Base-by-base conservation (phyloP, 92 coral and sea anemone species). In the Muricea muricata region DNA sequence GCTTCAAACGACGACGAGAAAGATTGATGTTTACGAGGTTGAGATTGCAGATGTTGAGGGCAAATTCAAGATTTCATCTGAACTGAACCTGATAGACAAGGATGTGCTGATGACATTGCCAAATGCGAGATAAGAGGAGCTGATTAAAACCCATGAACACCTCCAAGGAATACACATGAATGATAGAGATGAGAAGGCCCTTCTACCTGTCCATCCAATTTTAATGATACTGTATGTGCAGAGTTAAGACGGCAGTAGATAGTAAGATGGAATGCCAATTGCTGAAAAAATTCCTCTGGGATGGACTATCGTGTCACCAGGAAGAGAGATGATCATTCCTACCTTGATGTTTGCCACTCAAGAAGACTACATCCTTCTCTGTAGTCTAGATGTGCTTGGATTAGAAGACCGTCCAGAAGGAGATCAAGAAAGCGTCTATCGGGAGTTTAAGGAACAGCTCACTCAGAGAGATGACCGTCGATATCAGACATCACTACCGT, bases 301-400 rank as follows among this genome's bases (percentile, higher is more conserved):
- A 70, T 88, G 88, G 91, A 63, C 84, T 18, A 83, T 84, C 41
- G 68, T 88, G 91, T 83, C 91, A n/a, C 91, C 88, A 11, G 88
- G 91, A 65, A 23, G 52, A 65, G 88, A 45, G 15, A 45, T 45
- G 50, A 45, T 8, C 12, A 13, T 8, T 45, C 14, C 50, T 18
- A 8, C 1, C 50, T 18, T 45, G 50, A 45, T 45, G 50, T 45
- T 45, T 18, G 80, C 86, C 56, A 77, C 86, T 1, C 68, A 76
- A 0, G 84, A 71, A 1, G 89, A 76, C 54, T 83, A 77, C 75
- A 84, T 65, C 20, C 79, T 79, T 28, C 65, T 87, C 12, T 90
- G 91, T 57, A 84, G 86, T 28, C 84, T 84, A 58, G 91, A 73
- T 71, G 88, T 84, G 23, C 80, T 87, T 12, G 91, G 89, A 42